Percentiles rank a stretch among this genome's conserved stretches.
These are phyloP conservation scores for Pseudomyrmex pallidus DNA, from an alignment of 1,140 invertebrate genomes.

Conservation along the genomic window DNA sequence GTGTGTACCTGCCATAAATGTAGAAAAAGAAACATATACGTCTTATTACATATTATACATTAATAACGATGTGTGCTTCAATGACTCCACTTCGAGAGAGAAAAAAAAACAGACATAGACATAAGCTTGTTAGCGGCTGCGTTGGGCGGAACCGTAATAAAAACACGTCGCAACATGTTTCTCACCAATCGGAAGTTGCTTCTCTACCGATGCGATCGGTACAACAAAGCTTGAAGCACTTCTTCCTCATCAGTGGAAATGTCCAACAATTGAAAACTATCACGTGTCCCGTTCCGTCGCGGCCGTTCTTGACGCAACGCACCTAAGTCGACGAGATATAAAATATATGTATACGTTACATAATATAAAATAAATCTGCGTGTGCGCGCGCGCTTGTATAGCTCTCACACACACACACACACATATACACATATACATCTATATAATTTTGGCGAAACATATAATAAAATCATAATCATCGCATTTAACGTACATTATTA, in stretches of 20 bases:
- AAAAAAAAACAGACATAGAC: slow-evolving; percentile 49
- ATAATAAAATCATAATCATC: slow-evolving; percentile 68
- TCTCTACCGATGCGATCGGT: too few species aligned
- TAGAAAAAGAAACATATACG: slow-evolving; percentile 61
- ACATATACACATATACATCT: slow-evolving; percentile 18
- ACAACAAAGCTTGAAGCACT: too few species aligned
- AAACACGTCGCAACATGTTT: too few species aligned
- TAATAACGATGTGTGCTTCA: slow-evolving; percentile 57
- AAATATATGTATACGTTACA: slow-evolving; percentile 63
- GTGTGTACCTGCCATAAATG: slow-evolving; percentile 37
- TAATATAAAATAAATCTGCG: slow-evolving; percentile 62
- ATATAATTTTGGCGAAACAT: slow-evolving; percentile 73
- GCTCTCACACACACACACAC: slow-evolving; percentile 2
- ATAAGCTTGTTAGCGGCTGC: slow-evolving; percentile 44
- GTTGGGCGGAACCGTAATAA: not conserved
- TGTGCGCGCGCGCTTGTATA: slow-evolving; percentile 12
- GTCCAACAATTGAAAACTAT: too few species aligned
- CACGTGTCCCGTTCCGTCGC: too few species aligned
- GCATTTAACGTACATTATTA: slow-evolving; percentile 61
- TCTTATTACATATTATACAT: slow-evolving; percentile 62
- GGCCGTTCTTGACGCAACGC: slow-evolving; percentile 21
- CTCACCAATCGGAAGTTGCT: too few species aligned
- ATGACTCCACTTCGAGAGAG: slow-evolving; percentile 13
- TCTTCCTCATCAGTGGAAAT: too few species aligned
- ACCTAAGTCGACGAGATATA: slow-evolving; percentile 63